phyloP scores from a whole-genome alignment of 2,888 invertebrate species.

The Parnassius apollo region DNA sequence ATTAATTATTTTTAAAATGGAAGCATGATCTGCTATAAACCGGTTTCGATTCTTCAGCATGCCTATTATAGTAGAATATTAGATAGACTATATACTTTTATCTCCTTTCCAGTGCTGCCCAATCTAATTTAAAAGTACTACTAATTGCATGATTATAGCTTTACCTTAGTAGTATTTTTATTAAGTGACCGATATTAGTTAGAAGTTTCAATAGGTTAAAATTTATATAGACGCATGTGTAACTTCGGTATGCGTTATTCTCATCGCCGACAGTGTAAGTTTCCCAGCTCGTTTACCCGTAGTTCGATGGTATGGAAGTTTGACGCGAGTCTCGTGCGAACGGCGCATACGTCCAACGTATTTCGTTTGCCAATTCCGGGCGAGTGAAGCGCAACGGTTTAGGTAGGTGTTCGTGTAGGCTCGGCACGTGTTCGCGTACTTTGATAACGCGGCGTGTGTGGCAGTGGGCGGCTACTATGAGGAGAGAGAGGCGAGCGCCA shows the following conservation, averaged over 20 bases:
- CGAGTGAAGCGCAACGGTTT: slow-evolving; percentile 33
- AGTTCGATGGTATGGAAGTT: slow-evolving; percentile 9
- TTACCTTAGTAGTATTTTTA: slow-evolving; percentile 43
- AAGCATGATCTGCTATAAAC: slow-evolving; percentile 59
- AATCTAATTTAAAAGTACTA: slow-evolving; percentile 43
- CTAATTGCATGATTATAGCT: slow-evolving; percentile 73
- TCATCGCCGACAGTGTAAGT: slow-evolving; percentile 28
- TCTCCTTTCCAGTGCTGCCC: slow-evolving; percentile 40
- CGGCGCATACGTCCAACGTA: slow-evolving; percentile 6
- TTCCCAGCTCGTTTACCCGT: slow-evolving; percentile 8
- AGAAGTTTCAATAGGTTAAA: slow-evolving; percentile 30
- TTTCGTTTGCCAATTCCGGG: slow-evolving; percentile 1
- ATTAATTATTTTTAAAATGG: slow-evolving; percentile 45
- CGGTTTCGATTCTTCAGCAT: slow-evolving; percentile 60
- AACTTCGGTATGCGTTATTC: slow-evolving; percentile 18
- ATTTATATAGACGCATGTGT: slow-evolving; percentile 28
- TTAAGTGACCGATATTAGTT: slow-evolving; percentile 33
- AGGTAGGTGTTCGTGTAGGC: slow-evolving; percentile 57
- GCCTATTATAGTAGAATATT: slow-evolving; percentile 53
- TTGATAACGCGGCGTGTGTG: slow-evolving; percentile 49
- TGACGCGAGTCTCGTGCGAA: slow-evolving; percentile 22
- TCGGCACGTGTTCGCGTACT: slow-evolving; percentile 40
- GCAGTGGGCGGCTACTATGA: slow-evolving; percentile 63
- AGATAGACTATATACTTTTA: slow-evolving; percentile 46
- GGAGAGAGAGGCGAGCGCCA: slow-evolving; percentile 58